Base-by-base conservation (phyloP, 92 coral and sea anemone species). In the Porites divaricata region DNA sequence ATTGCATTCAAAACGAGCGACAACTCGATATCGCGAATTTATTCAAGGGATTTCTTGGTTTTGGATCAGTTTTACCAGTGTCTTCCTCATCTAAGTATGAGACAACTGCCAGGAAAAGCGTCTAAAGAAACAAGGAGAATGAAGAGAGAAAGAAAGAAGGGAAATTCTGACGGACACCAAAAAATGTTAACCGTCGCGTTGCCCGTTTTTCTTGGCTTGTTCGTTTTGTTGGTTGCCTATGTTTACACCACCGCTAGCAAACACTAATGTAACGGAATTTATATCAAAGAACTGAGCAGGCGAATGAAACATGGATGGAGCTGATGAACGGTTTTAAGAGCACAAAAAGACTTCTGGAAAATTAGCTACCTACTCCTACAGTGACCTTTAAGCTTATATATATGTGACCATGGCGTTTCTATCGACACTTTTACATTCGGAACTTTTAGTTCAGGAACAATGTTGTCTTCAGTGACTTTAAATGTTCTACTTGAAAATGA, bases 41-140 rank as follows among this genome's bases (percentile, higher is more conserved):
- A 0, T 35, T 4, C 45, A 35, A 35, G 45, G 4, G 45, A 35
- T 35, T 35, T 35, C 45, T 35, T 35, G 45, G 45, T 35, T 35
- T 35, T 35, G 45, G 45, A 35, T 35, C 45, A 35, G 45, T 26
- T 77, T 20, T 59, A 25, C 7, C 2, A 14, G 67, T 65, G n/a
- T 16, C 61, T 61, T 71, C 48, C 35, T 21, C 21, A 41, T 12
- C 68, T 15, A 64, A 91, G 73, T 54, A 94, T 94, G 98, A 90
- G 98, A 57, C 98, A 94, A 65, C 83, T 94, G 23, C 83, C 93
- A 57, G 98, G 98, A 79, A 94, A 94, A 92, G 83, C 98, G 13
- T 80, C 95, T 15, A 94, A 94, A 59, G 98, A 94, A 81, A 81
- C 80, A 13, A 90, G 88, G 70, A 90, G 66, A 68, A 92, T 92